Base-by-base conservation (phyloP, 1,140 invertebrate genomes). In the Meteorus sp. region DNA sequence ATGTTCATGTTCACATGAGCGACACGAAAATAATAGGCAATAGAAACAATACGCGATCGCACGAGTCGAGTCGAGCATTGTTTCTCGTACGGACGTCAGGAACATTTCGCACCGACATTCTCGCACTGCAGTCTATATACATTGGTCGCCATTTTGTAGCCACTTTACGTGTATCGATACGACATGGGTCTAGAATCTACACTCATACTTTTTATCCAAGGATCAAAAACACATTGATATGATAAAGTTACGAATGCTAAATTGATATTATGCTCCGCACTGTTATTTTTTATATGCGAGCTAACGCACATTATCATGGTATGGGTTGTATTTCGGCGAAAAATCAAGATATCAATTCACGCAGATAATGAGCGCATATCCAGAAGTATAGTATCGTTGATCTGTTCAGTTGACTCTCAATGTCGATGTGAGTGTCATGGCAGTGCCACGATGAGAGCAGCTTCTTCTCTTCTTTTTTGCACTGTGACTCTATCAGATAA, bases 11-110 rank as follows among this genome's bases (percentile, higher is more conserved):
- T 52, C 31, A 37, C 50, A 20, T 45, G 39, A 51, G 41, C 31
- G 47, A 59, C 39, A n/a, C 47, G 56, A 55, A 62, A 63, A 65
- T 65, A 65, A 65, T 56, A 59, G 57, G 51, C 51, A 62, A 62
- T 62, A 62, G 56, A 62, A 62, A 65, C 60, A 65, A 65, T 62
- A 59, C 35, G 43, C 25, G 43, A 11, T 7, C 27, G 39, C 52
- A 25, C 17, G 37, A 29, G 17, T n/a, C 59, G 17, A 33, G 13
- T 43, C 29, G 13, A 35, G 29, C 53, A 57, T 61, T 58, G 59
- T 61, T 58, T 23, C 50, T 54, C 59, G n/a, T 19, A 31, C 23
- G 54, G 50, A 22, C 59, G 53, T 53, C 33, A 60, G 35, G n/a
- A 56, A 60, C 56, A 54, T 41, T 52, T 29, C 55, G n/a, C n/a